Percentiles rank a stretch among this genome's conserved stretches.
Evolutionary conservation across 2,797 vertebrate species (phyloP).

Genomic region (Sus cebifrons): DNA sequence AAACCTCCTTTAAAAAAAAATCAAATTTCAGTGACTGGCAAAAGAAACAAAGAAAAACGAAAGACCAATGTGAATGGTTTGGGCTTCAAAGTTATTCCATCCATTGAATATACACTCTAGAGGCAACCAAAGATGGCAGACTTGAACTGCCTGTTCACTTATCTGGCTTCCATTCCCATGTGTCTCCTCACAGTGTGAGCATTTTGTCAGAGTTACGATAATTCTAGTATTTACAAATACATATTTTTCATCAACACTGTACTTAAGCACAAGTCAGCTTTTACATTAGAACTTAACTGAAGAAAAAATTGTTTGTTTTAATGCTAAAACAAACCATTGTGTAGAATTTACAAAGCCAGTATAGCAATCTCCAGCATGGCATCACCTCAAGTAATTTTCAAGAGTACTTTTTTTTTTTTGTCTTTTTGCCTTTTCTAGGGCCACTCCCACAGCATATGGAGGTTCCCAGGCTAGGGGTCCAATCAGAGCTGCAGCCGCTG

Average conservation of each 20-base stretch:
- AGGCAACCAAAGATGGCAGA: neutral
- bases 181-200: neutral
- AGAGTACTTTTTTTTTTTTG: no score
- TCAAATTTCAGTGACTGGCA: neutral
- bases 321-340: slow-evolving; percentile 22
- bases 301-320: slow-evolving; percentile 63
- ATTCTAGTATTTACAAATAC: slow-evolving; percentile 54
- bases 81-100: neutral
- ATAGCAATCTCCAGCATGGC: slow-evolving; percentile 2
- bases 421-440: no score
- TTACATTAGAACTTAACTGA: slow-evolving; percentile 31
- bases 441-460: no score
- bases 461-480: no score
- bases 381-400: slow-evolving; percentile 45
- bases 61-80: slow-evolving; percentile 5
- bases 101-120: neutral
- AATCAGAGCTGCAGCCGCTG: no score
- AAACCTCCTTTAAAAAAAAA: neutral
- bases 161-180: neutral
- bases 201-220: slow-evolving; percentile 10
- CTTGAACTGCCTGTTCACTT: neutral
- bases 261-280: slow-evolving; percentile 43
- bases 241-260: slow-evolving; percentile 39
- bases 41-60: neutral
- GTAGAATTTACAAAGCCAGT: slow-evolving; percentile 9